Evolutionary conservation across 30 jellyfish, hydroid and myxozoan genomes (phyloP), one percentile per base, ranked within the genome.

Genomic region (Catostylus mosaicus): DNA sequence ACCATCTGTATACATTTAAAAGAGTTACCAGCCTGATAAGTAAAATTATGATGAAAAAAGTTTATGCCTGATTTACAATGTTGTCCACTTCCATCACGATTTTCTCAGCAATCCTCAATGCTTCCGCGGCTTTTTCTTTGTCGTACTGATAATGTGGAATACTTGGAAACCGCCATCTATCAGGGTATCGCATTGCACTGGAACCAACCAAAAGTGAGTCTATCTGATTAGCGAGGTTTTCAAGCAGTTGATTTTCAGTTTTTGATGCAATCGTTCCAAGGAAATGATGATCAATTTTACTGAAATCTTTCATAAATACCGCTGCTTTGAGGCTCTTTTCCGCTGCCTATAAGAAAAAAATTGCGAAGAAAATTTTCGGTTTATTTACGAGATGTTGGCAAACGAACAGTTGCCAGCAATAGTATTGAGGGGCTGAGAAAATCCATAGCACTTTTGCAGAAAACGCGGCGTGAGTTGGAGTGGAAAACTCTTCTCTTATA

Each of bases 311-410:
- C 34, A 35, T 71, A 85, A 45, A 80, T 29, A 40, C 65, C 30
- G 94, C 96, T 26, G 96, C 91, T 70, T 88, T 88, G 64, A 88
- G 33, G 30, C 89, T 86, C 59, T 88, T 88, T 34, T 78, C 88
- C 54, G 96, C 88, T 22, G 92, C 96, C 96, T 88, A 43, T 14
- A 45, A 77, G 50, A 16, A 1, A 38, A 50, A 50, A 50, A n/a
- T n/a, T n/a, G n/a, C n/a, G n/a, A n/a, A n/a, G n/a, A n/a, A 19
- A 69, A 8, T 14, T n/a, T n/a, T n/a, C n/a, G n/a, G n/a, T n/a
- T n/a, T n/a, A n/a, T n/a, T n/a, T n/a, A n/a, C n/a, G n/a, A n/a
- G n/a, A n/a, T n/a, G n/a, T n/a, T n/a, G n/a, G n/a, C n/a, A n/a
- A n/a, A n/a, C n/a, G n/a, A n/a, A n/a, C n/a, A n/a, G n/a, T n/a